Evolutionary conservation across 2,797 vertebrate genomes (phyloP).

Genomic region (Cyclopterus lumpus): DNA sequence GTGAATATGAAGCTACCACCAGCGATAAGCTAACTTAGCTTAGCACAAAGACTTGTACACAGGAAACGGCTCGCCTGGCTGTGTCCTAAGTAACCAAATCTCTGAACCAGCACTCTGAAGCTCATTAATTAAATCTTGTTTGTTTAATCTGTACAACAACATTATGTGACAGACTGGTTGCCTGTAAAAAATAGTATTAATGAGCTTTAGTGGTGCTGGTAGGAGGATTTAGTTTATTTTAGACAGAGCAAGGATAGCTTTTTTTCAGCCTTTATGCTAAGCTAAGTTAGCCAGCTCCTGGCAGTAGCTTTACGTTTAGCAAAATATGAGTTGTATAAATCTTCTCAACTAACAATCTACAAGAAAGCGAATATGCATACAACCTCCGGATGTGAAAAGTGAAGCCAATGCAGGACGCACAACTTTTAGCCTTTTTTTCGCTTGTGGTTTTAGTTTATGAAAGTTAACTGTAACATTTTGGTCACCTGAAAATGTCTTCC

Average conservation of each 20-base stretch:
- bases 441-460: background rate
- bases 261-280: background rate
- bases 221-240: constrained; percentile 2
- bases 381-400: background rate
- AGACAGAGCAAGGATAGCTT: background rate
- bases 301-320: background rate
- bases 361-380: background rate
- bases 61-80: background rate
- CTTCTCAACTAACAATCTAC: background rate
- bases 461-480: background rate
- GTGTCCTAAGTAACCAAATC: background rate
- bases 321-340: background rate
- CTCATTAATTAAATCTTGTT: background rate
- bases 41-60: background rate
- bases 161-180: background rate
- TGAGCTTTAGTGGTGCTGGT: background rate
- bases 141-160: background rate
- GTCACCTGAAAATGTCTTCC: background rate
- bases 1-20: background rate
- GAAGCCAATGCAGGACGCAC: background rate
- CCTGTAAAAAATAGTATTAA: background rate
- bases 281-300: constrained; percentile 7
- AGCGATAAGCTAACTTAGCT: background rate
- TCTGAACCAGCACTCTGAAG: background rate
- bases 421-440: too few species aligned